Evolutionary conservation across 2,797 vertebrate species (phyloP).

Genomic region (Thunnus albacares): DNA sequence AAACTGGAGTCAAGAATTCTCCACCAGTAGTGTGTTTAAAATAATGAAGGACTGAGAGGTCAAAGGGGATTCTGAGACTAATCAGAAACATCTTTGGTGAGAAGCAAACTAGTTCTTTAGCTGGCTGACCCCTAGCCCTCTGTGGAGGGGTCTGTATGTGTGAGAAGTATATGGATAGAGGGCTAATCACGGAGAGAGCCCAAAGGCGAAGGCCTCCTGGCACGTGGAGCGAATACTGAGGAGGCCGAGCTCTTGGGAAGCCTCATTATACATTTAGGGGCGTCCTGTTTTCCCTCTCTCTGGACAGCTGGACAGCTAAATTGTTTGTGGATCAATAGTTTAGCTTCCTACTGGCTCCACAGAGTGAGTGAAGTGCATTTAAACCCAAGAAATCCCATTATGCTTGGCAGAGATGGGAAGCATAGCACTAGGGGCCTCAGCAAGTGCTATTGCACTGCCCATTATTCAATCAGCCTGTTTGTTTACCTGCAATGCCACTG

Average conservation of each 20-base stretch:
- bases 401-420: slow-evolving; percentile 74
- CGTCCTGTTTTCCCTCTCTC: slow-evolving; percentile 74
- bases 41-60: slow-evolving; percentile 42
- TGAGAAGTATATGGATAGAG: slow-evolving; percentile 43
- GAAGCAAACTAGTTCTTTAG: slow-evolving; percentile 33
- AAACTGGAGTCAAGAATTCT: slow-evolving; percentile 35
- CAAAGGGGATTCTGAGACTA: slow-evolving; percentile 44
- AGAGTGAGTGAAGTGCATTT: slow-evolving; percentile 82
- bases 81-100: slow-evolving; percentile 62
- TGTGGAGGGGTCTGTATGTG: slow-evolving; percentile 44
- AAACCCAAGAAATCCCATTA: slow-evolving; percentile 85
- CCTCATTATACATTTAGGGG: slow-evolving; percentile 83
- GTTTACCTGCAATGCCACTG: slow-evolving; percentile 65
- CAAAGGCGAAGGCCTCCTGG: slow-evolving; percentile 65
- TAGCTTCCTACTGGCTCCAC: slow-evolving; percentile 76
- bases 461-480: slow-evolving; percentile 75
- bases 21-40: slow-evolving; percentile 22
- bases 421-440: slow-evolving; percentile 68
- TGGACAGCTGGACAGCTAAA: slow-evolving; percentile 81
- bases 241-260: slow-evolving; percentile 66
- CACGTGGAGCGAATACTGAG: slow-evolving; percentile 74
- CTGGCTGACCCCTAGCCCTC: slow-evolving; percentile 51
- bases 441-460: slow-evolving; percentile 53
- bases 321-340: slow-evolving; percentile 88
- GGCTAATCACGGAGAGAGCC: slow-evolving; percentile 57